Evolutionary conservation across 2,797 vertebrate species (phyloP).

Genomic region (Myotis vivesi): DNA sequence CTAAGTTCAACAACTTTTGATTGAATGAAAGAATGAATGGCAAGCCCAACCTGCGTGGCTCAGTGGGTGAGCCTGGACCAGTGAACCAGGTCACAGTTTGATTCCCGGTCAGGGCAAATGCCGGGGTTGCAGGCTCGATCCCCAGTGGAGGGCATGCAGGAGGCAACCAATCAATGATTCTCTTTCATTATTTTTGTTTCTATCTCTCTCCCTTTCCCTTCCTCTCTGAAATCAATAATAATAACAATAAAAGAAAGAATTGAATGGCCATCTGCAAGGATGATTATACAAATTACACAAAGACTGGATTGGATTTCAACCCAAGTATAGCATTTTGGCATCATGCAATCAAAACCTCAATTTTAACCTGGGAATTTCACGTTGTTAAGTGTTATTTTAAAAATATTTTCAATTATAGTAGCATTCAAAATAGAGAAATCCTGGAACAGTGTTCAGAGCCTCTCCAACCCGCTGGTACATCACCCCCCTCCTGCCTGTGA

Average conservation of each 20-base stretch:
- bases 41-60: no score
- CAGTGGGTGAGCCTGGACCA: no score
- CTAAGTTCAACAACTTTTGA: background rate
- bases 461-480: background rate
- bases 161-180: no score
- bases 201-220: no score
- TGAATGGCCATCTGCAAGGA: background rate
- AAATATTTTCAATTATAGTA: background rate
- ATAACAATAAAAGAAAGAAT: background rate
- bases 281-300: background rate
- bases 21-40: background rate
- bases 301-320: background rate
- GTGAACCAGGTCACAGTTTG: no score
- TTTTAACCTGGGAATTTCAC: conserved; percentile 42
- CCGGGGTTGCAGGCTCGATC: no score
- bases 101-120: no score
- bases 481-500: background rate
- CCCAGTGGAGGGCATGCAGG: no score
- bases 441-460: background rate
- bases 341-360: background rate
- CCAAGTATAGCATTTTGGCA: background rate
- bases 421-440: background rate
- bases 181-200: no score
- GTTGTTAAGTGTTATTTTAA: background rate
- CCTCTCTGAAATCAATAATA: no score